Conservation (phyloP, 2,888 invertebrate species). For the Acleris holmiana region DNA sequence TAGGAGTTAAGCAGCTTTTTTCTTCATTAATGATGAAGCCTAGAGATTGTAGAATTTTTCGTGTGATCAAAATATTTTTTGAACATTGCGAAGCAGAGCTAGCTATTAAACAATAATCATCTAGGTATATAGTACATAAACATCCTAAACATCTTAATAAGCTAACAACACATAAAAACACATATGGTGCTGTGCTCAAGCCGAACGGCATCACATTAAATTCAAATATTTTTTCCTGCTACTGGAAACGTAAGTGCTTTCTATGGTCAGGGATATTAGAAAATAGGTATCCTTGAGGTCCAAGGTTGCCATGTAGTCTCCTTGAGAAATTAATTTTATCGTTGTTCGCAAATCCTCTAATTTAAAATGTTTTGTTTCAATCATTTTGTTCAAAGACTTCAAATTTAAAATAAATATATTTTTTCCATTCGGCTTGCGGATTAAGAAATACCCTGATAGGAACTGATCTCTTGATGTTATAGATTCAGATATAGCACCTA, state of each 20-base stretch:
- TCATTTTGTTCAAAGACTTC: constrained; percentile 21
- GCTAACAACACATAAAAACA: constrained; percentile 32
- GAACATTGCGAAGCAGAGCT: constrained; percentile 23
- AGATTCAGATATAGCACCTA: too few species aligned
- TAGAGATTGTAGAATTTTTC: too few species aligned
- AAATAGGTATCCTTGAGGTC: too few species aligned
- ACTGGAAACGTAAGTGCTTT: too few species aligned
- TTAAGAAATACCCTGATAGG: constrained; percentile 6
- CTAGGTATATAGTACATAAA: constrained; percentile 34
- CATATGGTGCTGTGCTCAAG: constrained; percentile 25
- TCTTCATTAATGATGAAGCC: too few species aligned
- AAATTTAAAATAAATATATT: too few species aligned
- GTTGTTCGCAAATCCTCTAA: constrained; percentile 31
- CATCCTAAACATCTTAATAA: constrained; percentile 29
- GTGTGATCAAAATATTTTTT: constrained; percentile 9
- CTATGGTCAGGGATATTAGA: too few species aligned
- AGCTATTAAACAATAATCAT: constrained; percentile 30
- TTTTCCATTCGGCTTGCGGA: constrained; percentile 31
- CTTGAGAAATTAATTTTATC: constrained; percentile 13
- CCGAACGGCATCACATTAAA: background rate
- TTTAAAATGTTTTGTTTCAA: constrained; percentile 28
- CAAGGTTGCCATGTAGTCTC: constrained; percentile 19
- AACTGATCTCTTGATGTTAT: too few species aligned
- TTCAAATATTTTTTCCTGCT: too few species aligned
- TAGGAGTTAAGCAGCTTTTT: too few species aligned